phyloP scores from a whole-genome alignment of 2,113 vertebrate species.

The Microtus oregoni region DNA sequence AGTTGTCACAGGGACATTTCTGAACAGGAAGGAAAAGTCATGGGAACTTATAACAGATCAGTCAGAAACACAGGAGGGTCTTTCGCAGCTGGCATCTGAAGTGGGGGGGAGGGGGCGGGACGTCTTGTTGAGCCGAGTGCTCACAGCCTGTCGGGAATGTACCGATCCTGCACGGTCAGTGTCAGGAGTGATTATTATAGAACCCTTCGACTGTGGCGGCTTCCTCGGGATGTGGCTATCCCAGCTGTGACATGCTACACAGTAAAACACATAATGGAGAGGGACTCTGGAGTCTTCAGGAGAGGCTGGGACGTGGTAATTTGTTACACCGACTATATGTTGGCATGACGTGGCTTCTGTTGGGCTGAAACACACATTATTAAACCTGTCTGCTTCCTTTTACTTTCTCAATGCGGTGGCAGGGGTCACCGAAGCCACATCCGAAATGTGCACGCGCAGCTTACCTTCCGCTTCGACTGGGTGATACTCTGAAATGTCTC shows the following conservation, averaged over 20 bases:
- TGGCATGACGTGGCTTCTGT: neutral
- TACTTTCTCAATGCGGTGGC: neutral
- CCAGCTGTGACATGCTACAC: accelerated
- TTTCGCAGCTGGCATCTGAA: neutral
- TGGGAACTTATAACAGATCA: neutral
- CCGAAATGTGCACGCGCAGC: neutral
- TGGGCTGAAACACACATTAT: neutral
- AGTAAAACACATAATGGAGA: neutral
- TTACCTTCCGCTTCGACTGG: neutral
- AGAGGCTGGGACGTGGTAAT: neutral
- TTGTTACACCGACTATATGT: neutral
- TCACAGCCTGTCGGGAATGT: no score
- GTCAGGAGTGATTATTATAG: neutral
- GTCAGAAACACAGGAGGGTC: neutral
- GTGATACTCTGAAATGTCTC: neutral
- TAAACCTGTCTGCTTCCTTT: neutral
- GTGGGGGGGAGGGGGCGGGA: no score
- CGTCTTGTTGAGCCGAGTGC: neutral
- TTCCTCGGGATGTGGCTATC: neutral
- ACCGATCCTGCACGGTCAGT: neutral
- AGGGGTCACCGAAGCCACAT: neutral
- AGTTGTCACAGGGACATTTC: neutral
- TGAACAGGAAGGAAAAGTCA: neutral
- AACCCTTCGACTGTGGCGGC: accelerated
- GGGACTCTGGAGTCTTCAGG: neutral